These are phyloP conservation scores for Xiphydria camelus DNA, from an alignment of 2,888 invertebrate species.

Conservation along the genomic window DNA sequence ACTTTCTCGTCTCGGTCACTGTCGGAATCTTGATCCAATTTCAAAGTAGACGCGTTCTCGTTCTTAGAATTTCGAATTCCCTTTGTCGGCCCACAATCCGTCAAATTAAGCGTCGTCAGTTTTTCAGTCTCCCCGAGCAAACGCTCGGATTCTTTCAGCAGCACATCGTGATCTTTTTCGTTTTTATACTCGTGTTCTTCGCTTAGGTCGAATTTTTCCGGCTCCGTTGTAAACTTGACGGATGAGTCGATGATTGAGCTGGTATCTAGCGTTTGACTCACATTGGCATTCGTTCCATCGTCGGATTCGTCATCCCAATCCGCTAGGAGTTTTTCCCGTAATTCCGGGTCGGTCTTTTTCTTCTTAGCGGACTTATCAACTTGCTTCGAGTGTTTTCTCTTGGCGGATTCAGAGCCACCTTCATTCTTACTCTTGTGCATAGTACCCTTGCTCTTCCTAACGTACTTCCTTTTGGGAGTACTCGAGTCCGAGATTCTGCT, in stretches of 20 bases:
- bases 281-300: constrained; percentile 49
- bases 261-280: constrained; percentile 31
- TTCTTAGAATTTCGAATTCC: constrained; percentile 15
- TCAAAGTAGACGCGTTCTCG: constrained; percentile 4
- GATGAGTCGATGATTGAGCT: constrained; percentile 17
- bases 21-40: constrained; percentile 6
- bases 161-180: constrained; percentile 27
- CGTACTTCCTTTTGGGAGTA: constrained; percentile 55
- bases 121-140: constrained; percentile 48
- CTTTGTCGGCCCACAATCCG: constrained; percentile 21
- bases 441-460: constrained; percentile 54
- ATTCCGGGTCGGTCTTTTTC: constrained; percentile 66
- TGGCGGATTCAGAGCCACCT: constrained; percentile 38
- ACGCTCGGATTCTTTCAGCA: constrained; percentile 44
- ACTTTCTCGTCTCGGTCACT: constrained; percentile 16
- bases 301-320: constrained; percentile 76
- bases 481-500: constrained; percentile 20
- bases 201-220: constrained; percentile 17
- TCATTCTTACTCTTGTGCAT: constrained; percentile 51
- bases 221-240: constrained; percentile 11
- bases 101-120: constrained; percentile 29
- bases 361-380: constrained; percentile 54
- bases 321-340: constrained; percentile 71
- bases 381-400: constrained; percentile 46
- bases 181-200: constrained; percentile 16